Evolutionary conservation across 1,140 invertebrate genomes (phyloP).

Genomic region (Pentalonia nigronervosa): DNA sequence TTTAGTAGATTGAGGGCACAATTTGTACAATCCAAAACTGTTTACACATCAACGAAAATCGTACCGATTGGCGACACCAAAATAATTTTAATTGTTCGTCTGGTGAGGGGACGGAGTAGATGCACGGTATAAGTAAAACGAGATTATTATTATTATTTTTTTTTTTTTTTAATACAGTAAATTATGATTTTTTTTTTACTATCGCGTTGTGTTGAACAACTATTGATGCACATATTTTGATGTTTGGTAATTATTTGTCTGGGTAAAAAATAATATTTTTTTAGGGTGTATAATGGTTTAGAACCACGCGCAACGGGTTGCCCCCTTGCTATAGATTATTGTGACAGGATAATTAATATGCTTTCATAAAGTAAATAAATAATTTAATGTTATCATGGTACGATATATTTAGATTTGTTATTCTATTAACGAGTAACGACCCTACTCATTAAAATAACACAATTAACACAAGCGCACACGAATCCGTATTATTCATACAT

Average conservation of each 20-base stretch:
- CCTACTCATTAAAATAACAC: conserved; percentile 1
- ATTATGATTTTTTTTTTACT: background rate
- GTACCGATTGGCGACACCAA: background rate
- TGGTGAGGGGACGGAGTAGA: background rate
- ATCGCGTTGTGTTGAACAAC: background rate
- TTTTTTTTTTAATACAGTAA: background rate
- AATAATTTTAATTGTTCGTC: background rate
- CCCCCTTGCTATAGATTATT: background rate
- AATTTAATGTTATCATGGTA: background rate
- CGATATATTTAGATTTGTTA: conserved; percentile 7
- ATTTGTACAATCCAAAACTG: background rate
- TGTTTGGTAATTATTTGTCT: background rate
- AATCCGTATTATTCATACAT: background rate
- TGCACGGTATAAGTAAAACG: background rate
- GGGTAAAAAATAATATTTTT: conserved; percentile 4
- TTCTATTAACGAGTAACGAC: background rate
- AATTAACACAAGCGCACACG: background rate
- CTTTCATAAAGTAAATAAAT: conserved; percentile 7
- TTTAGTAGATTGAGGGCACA: background rate
- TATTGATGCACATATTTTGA: background rate
- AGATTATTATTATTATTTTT: background rate
- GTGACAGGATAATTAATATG: conserved; percentile 15
- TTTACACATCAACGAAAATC: background rate
- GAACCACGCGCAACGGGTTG: background rate
- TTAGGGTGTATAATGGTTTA: background rate